A percentile compares a stretch with the other conserved stretches of the same genome.
These are phyloP conservation scores for Panthera leo DNA, from an alignment of 2,113 vertebrate genomes.

Conservation along the genomic window DNA sequence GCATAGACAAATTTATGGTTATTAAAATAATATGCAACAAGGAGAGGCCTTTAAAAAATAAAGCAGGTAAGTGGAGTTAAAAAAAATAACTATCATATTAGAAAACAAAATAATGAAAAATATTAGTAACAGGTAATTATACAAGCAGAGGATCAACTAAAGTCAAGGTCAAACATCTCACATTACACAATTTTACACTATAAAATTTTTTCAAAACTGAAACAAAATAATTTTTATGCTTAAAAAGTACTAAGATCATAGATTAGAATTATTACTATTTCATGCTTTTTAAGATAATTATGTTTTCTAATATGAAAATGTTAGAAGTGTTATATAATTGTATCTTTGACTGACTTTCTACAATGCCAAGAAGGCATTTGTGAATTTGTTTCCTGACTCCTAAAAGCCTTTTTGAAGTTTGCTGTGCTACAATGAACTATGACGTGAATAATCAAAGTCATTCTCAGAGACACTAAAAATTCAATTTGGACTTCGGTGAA, in stretches of 20 bases:
- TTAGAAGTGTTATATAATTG: neutral
- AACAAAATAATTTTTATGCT: neutral
- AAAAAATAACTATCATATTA: conserved; percentile 19
- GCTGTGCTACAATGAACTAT: neutral
- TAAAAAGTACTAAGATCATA: neutral
- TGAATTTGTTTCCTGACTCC: conserved; percentile 49
- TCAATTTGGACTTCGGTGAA: conserved; percentile 40
- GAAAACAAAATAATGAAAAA: conserved; percentile 10
- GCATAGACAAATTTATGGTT: conserved; percentile 36
- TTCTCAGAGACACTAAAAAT: conserved; percentile 39
- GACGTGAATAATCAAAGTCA: conserved; percentile 46
- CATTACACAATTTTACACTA: neutral
- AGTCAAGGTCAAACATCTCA: neutral
- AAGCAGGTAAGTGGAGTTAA: neutral
- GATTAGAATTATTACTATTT: neutral
- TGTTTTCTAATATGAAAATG: neutral
- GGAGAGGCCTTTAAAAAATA: neutral
- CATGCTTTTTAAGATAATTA: neutral
- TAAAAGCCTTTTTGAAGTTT: conserved; percentile 42
- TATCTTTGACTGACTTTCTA: conserved; percentile 19
- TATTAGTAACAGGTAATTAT: neutral
- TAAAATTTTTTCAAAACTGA: conserved; percentile 16
- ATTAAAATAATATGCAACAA: conserved; percentile 31
- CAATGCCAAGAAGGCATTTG: neutral
- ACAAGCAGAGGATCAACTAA: neutral